Conservation (phyloP, 2,888 invertebrate species). For the Epinotia ramella region DNA sequence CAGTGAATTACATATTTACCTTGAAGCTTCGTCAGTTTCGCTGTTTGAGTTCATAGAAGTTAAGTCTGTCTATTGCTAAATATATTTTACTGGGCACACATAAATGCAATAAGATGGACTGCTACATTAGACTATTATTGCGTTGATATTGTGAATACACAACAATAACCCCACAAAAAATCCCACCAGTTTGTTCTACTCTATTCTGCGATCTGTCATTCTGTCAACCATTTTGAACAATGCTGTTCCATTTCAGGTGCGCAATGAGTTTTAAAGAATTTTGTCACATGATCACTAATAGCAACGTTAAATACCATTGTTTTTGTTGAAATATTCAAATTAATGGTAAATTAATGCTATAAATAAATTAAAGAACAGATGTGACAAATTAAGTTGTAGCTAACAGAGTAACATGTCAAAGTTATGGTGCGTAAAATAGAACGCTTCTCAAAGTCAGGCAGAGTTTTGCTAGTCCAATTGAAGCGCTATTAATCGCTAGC, state of each 20-base stretch:
- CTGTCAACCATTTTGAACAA: slow-evolving; percentile 75
- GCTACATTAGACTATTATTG: slow-evolving; percentile 61
- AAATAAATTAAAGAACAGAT: not conserved
- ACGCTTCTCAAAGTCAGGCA: not conserved
- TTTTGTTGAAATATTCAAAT: not conserved
- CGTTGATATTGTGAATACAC: slow-evolving; percentile 53
- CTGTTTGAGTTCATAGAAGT: slow-evolving; percentile 85
- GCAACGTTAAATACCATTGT: not conserved
- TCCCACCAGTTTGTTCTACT: slow-evolving; percentile 63
- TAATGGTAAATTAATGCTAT: not conserved
- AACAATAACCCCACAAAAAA: slow-evolving; percentile 70
- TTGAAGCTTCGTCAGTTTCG: slow-evolving; percentile 85
- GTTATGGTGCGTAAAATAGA: slow-evolving; percentile 18
- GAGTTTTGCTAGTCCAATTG: not conserved
- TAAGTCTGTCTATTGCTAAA: slow-evolving; percentile 67
- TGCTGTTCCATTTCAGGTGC: slow-evolving; percentile 48
- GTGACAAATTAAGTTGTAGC: not conserved
- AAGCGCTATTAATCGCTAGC: not conserved
- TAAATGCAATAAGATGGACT: slow-evolving; percentile 61
- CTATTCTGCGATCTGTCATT: slow-evolving; percentile 73
- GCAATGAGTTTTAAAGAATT: slow-evolving; percentile 9
- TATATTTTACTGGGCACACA: slow-evolving; percentile 64
- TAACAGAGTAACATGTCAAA: not conserved
- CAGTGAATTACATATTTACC: slow-evolving; percentile 62
- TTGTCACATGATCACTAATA: too few species aligned